phyloP scores from a whole-genome alignment of 1,140 invertebrate species.

The Pogonomyrmex californicus region DNA sequence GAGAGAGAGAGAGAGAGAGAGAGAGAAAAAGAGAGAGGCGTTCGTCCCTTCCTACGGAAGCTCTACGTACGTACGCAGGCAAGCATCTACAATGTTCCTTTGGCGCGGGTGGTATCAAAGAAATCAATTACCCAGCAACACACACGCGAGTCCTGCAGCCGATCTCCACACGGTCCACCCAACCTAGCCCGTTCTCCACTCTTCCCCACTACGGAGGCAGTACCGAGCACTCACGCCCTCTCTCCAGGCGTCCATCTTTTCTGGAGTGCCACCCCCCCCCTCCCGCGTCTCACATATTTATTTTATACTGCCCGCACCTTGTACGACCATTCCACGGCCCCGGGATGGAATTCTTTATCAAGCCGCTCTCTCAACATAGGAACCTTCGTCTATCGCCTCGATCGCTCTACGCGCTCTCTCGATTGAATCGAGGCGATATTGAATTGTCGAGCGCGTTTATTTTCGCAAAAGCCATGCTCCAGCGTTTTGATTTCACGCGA shows the following conservation, averaged over 20 bases:
- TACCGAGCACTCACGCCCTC: slow-evolving; percentile 60
- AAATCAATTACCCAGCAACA: slow-evolving; percentile 83
- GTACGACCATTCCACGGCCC: slow-evolving; percentile 57
- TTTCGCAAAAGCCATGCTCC: slow-evolving; percentile 19
- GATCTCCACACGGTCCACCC: slow-evolving; percentile 63
- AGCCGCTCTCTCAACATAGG: slow-evolving; percentile 51
- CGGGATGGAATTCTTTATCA: slow-evolving; percentile 78
- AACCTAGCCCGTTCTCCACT: slow-evolving; percentile 53
- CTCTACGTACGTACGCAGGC: slow-evolving; percentile 67
- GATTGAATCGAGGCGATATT: slow-evolving; percentile 69
- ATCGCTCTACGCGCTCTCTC: slow-evolving; percentile 20
- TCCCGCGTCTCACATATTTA: slow-evolving; percentile 78
- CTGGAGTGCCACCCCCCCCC: slow-evolving; percentile 32
- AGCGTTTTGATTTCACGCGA: slow-evolving; percentile 27
- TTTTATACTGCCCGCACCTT: slow-evolving; percentile 79
- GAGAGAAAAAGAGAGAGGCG: slow-evolving; percentile 13
- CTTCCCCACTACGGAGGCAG: slow-evolving; percentile 40
- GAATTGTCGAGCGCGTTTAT: slow-evolving; percentile 44
- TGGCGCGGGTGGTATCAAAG: slow-evolving; percentile 81
- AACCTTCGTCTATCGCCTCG: slow-evolving; percentile 73
- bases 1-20: neutral
- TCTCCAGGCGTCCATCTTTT: slow-evolving; percentile 47
- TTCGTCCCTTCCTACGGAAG: slow-evolving; percentile 61
- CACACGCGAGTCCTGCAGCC: slow-evolving; percentile 69
- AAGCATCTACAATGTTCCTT: slow-evolving; percentile 79